Evolutionary conservation across 2,888 invertebrate genomes (phyloP), one percentile per base, ranked within the genome.

Genomic region (Empis stercorea): DNA sequence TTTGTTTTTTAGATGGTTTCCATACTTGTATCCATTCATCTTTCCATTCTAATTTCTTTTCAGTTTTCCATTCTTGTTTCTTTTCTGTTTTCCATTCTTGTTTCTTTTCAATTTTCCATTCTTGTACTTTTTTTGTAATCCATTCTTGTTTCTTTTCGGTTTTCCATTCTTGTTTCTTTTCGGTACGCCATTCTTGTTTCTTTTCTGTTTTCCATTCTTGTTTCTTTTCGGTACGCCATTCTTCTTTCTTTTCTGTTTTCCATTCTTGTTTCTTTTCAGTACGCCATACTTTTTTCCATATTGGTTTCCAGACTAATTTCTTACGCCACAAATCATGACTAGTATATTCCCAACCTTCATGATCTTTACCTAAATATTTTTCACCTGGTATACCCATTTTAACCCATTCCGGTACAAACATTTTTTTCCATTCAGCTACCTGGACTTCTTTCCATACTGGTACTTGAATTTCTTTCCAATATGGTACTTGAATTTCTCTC

Each of bases 311-410:
- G 57, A 68, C 50, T 13, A 87, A 71, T 62, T 84, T 87, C 68
- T 87, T 87, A 62, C 86, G 85, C 87, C 87, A 87, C 30, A 87
- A 71, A 64, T 87, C 87, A 60, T 87, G 87, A 39, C 86, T 84
- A 32, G 84, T 86, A 61, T 86, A 86, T 63, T 87, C 83, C 79
- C 82, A 84, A 11, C 87, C 87, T 47, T 86, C 80, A 50, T 82
- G 79, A 68, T 87, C 87, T 59, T 83, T 86, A 17, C 87, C 87
- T 50, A 85, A 71, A 59, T 77, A 83, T 63, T 87, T 86, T 57
- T 85, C 81, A 9, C 87, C 87, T 1, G 84, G 87, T 44, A 87
- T 76, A 43, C 83, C 85, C 68, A 68, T 68, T 59, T 76, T 75
- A 10, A 76, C 72, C 71, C 72, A 73, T 56, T 72, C 73, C 20